Conservation (phyloP, 2,797 vertebrate genomes). For the Zenarchopterus dispar region DNA sequence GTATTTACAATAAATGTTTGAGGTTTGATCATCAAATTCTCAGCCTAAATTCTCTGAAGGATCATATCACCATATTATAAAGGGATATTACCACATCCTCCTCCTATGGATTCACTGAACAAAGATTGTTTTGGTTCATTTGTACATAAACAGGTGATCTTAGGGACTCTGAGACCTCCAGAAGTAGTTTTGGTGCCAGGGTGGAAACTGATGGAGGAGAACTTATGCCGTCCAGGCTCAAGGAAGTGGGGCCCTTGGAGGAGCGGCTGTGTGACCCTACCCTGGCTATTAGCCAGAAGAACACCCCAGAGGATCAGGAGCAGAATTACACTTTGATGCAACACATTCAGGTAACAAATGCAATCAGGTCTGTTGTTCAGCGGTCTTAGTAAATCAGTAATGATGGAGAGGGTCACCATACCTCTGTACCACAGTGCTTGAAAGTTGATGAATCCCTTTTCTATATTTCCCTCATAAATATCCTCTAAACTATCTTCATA, state of each 20-base stretch:
- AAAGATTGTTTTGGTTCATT: not conserved
- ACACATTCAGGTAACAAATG: slow-evolving; percentile 85
- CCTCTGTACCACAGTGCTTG: too few relatives aligned
- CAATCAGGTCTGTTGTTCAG: not conserved
- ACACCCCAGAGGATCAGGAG: slow-evolving; percentile 49
- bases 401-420: too few relatives aligned
- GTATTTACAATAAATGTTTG: slow-evolving; percentile 1
- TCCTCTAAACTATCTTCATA: too few relatives aligned
- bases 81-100: not conserved
- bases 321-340: slow-evolving; percentile 82
- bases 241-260: slow-evolving; percentile 58
- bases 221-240: slow-evolving; percentile 40
- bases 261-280: slow-evolving; percentile 56
- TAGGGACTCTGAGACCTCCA: slow-evolving; percentile 15
- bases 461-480: too few relatives aligned
- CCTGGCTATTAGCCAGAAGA: slow-evolving; percentile 36
- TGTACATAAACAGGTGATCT: slow-evolving; percentile 8
- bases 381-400: not conserved
- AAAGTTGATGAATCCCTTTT: too few relatives aligned
- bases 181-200: slow-evolving; percentile 20
- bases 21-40: not conserved
- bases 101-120: not conserved
- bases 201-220: slow-evolving; percentile 32
- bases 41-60: not conserved
- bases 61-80: not conserved